A percentile compares a stretch with the other conserved stretches of the same genome.
These are phyloP conservation scores for Pelodiscus sinensis DNA, from an alignment of 2,113 vertebrate species.

Conservation along the genomic window DNA sequence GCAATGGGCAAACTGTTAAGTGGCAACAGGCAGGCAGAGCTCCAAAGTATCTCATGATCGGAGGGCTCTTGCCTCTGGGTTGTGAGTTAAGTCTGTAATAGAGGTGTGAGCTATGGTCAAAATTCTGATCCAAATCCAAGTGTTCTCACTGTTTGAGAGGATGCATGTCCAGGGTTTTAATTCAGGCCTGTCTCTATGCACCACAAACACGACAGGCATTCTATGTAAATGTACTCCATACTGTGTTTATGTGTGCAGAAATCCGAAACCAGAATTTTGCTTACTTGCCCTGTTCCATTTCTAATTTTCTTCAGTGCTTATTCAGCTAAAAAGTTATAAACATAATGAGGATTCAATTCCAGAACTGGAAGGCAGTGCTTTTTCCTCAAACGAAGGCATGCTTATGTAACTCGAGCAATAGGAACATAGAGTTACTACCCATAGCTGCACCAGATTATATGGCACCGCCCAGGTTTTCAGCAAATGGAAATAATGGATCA, in stretches of 20 bases:
- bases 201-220: neutral
- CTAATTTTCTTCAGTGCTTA: neutral
- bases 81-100: accelerated
- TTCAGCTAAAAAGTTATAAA: neutral
- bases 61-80: accelerated
- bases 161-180: neutral
- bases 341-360: neutral
- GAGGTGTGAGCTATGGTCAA: neutral
- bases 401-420: neutral
- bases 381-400: neutral
- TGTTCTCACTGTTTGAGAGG: neutral
- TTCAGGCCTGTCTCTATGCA: neutral
- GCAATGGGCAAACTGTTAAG: accelerated
- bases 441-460: neutral
- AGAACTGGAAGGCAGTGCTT: neutral
- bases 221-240: neutral
- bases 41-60: accelerated
- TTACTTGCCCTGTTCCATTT: neutral
- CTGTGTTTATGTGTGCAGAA: neutral
- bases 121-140: neutral
- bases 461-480: neutral
- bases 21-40: accelerated
- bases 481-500: neutral
- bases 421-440: neutral
- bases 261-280: neutral